Evolutionary conservation across 2,113 vertebrate genomes (phyloP), one percentile per base, ranked within the genome.

Genomic region (Anas platyrhynchos): DNA sequence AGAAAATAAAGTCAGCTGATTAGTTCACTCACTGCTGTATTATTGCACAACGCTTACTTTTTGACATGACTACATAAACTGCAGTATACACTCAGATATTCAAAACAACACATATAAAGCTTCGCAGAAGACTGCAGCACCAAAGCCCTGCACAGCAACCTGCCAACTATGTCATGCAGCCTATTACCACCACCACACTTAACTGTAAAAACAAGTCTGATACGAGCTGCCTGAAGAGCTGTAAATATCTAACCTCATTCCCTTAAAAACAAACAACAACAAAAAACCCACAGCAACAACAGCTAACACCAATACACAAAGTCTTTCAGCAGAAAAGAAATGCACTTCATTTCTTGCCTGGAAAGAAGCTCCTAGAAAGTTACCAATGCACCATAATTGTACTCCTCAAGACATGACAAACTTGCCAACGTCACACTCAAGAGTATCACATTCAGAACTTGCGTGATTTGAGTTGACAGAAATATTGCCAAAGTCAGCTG

Each of bases 351-450:
- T 91, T 78, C 55, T 56, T 83, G 63, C 32, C 80, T 80, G 38
- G 52, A 88, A 94, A 76, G 31, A 88, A 85, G 50, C 50, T 94
- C 84, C 71, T 87, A 76, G 86, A 68, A 95, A 95, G 84, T 77
- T 83, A 83, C 23, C 14, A 2, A 43, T n/a, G 80, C 3, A 13
- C 46, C 14, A 38, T 71, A 90, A 36, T 46, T 52, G 66, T 80
- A 90, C 73, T 59, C 80, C 61, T 63, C 79, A 75, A 89, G 41
- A 48, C 36, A 96, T 0, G 41, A 79, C 59, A 93, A 89, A 86
- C 55, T 67, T 74, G 41, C 52, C 18, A 75, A 80, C 65, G 43
- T 17, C 46, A 61, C 50, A 36, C 50, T 93, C 29, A 48, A 56
- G 66, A 59, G 43, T 88, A 86, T 86, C 75, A 56, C 2, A 2